phyloP scores from a whole-genome alignment of 2,113 vertebrate species.

The Nibea albiflora region DNA sequence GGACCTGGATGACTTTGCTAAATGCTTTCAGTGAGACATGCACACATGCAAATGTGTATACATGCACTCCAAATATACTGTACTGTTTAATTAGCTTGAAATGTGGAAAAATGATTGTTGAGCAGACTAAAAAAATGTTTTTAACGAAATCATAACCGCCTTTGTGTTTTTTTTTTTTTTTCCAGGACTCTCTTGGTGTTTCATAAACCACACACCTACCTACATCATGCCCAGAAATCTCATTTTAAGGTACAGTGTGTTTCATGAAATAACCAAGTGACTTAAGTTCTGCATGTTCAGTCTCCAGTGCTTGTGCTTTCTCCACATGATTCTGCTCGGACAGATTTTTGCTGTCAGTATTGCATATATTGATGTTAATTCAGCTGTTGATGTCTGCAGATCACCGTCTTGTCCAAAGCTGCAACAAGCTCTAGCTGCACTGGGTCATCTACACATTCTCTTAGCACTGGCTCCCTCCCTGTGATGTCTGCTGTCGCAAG shows the following conservation, averaged over 20 bases:
- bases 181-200: slow-evolving; percentile 88
- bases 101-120: neutral
- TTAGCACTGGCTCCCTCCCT: neutral
- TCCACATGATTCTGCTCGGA: neutral
- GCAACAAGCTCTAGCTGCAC: neutral
- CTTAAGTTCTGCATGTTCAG: neutral
- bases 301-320: neutral
- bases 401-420: slow-evolving; percentile 37
- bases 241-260: slow-evolving; percentile 83
- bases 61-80: neutral
- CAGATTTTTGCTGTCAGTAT: neutral
- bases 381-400: slow-evolving; percentile 55
- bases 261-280: neutral
- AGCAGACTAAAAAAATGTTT: neutral
- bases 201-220: slow-evolving; percentile 86
- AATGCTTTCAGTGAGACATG: slow-evolving; percentile 91
- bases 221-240: slow-evolving; percentile 82
- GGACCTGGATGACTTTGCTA: slow-evolving; percentile 88
- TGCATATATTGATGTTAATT: slow-evolving; percentile 14
- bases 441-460: slow-evolving; percentile 33
- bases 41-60: neutral
- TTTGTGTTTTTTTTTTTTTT: slow-evolving; percentile 51
- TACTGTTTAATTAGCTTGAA: too few relatives aligned
- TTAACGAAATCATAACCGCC: neutral
- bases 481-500: slow-evolving; percentile 30